Evolutionary conservation across 2,888 invertebrate species (phyloP), one percentile per base, ranked within the genome.

Genomic region (Malthinus seriepunctatus): DNA sequence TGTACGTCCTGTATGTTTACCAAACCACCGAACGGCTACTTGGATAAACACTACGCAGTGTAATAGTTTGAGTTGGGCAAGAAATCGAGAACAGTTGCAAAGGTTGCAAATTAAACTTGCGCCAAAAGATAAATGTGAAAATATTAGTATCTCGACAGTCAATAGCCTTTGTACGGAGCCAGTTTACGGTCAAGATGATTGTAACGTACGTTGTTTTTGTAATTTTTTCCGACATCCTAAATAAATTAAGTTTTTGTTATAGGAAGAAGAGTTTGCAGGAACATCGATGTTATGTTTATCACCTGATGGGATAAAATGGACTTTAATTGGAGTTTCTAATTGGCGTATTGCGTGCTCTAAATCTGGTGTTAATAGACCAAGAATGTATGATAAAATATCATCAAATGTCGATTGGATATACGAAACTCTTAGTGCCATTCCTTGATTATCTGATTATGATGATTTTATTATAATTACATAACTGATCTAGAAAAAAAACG

Each of bases 251-350:
- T n/a, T 9, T 12, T 10, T 57, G 55, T 70, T 73, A 53, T 75
- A 93, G 92, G 92, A 92, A 78, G 93, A 93, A 80, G 93, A 93
- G 79, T 88, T 90, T 69, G 91, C 93, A 6, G 94, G 94, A 10
- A 91, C 91, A 77, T 90, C 93, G 4, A 88, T 94, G 82, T 85
- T 92, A 73, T 94, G 94, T 71, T 84, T 90, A 14, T 84, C 88
- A 64, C 83, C 86, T 0, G 86, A 87, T 63, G 85, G 84, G 23
- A 86, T 85, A 63, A 86, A 84, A 70, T 94, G 94, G 94, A 88
- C 88, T 0, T 76, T 94, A 35, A 82, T 87, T 31, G 94, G 94
- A 0, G 87, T 94, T 1, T 88, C 90, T 49, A 91, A 90, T 52
- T 93, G 93, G 93, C 83, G 93, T 61, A 93, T 93, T 69, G 92